Percentiles rank a stretch among this genome's conserved stretches.
These are phyloP conservation scores for Clarias magur DNA, from an alignment of 2,113 vertebrate species.

Conservation along the genomic window DNA sequence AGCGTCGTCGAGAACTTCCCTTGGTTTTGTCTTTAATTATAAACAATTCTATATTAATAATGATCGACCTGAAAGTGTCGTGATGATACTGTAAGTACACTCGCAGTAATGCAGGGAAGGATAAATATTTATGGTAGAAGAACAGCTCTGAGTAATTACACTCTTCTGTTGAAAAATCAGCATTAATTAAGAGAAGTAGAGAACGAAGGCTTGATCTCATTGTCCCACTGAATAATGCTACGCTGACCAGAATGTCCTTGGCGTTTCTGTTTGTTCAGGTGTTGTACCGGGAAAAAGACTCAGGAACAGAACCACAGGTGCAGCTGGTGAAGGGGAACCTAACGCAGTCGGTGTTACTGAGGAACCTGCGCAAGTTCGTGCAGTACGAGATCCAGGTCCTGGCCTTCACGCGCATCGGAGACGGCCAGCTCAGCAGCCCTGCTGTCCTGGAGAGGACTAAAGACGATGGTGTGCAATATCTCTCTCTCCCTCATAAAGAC, in stretches of 20 bases:
- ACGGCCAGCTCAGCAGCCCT: slow-evolving; percentile 80
- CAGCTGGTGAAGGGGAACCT: slow-evolving; percentile 80
- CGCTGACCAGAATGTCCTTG: not conserved
- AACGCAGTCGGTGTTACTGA: slow-evolving; percentile 76
- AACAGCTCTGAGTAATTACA: slow-evolving; percentile 40
- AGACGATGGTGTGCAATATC: slow-evolving; percentile 81
- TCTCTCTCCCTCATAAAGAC: not conserved
- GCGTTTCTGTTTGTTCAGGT: slow-evolving; percentile 69
- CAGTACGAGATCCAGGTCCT: slow-evolving; percentile 85
- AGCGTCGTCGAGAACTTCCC: not conserved
- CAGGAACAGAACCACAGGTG: slow-evolving; percentile 70
- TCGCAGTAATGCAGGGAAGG: not conserved
- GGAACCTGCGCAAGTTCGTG: slow-evolving; percentile 78
- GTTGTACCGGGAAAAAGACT: slow-evolving; percentile 77
- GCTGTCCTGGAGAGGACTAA: slow-evolving; percentile 80
- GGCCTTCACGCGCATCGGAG: slow-evolving; percentile 87
- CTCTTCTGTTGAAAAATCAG: slow-evolving; percentile 37
- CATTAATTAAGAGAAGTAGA: slow-evolving; percentile 38
- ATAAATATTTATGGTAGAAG: slow-evolving; percentile 43
- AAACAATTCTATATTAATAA: not conserved
- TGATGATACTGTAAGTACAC: not conserved
- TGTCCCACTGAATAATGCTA: not conserved
- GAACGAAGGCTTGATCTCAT: not conserved
- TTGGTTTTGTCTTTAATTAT: not conserved
- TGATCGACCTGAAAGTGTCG: not conserved